Base-by-base conservation (phyloP, 1,140 invertebrate genomes). In the Psilanteris sp. region DNA sequence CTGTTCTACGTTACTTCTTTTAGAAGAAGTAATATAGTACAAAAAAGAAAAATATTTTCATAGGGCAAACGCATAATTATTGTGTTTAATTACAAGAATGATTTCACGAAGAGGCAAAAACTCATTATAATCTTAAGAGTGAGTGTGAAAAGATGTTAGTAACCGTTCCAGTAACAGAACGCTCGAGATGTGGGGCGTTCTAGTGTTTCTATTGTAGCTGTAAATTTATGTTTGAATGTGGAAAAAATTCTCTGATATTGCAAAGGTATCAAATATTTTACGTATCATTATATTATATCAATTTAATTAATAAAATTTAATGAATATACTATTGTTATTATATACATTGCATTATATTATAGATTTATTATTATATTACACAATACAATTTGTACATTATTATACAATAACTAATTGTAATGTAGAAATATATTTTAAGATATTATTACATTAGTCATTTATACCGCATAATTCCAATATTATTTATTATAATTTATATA, bases 101-200 rank as follows among this genome's bases (percentile, higher is more conserved):
- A 70, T 70, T 70, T 46, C 31, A 59, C 44, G 15, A 57, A 48
- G 24, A 20, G 13, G 6, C 14, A 31, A 9, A 57, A 70, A 50
- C 62, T 67, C 62, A 57, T 67, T 67, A 57, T 57, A 67, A 39
- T 55, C 46, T 52, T 44, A 34, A 52, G 48, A 27, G 16, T 11
- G 37, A 8, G 36, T n/a, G 39, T 5, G 10, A 54, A 31, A 55
- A 67, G 22, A 37, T 24, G 24, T 13, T 16, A 16, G 41, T 5
- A 4, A 15, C 26, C 24, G 44, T 55, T 67, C 37, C 48, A 67
- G 50, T 67, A 57, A 57, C 50, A 39, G 57, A 68, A 48, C 11
- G 36, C 16, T 1, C 37, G 18, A 46, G 9, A 67, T 55, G 48
- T 68, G 26, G 64, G 41, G 20, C 41, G 43, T 37, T 39, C 26